Conservation (phyloP, 2,888 invertebrate species). For the Drosophila meridionalis region DNA sequence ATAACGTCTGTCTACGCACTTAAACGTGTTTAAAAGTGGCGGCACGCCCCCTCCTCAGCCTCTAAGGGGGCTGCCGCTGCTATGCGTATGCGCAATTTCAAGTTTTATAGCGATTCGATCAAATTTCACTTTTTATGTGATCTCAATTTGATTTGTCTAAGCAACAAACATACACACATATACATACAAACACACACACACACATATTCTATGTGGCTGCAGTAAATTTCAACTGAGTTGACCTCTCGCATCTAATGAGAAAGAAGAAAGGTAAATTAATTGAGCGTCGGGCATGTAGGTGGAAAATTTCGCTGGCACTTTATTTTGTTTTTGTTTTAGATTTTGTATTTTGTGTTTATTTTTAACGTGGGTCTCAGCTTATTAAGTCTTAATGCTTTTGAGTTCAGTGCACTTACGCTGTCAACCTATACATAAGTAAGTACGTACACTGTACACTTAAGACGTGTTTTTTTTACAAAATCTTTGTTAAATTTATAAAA, state of each 20-base stretch:
- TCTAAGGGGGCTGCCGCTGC: conserved; percentile 13
- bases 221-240: conserved; percentile 33
- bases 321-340: conserved; percentile 10
- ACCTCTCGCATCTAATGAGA: conserved; percentile 42
- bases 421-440: not conserved
- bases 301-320: conserved; percentile 50
- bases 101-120: conserved; percentile 61
- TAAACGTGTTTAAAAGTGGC: conserved; percentile 44
- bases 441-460: too few species aligned
- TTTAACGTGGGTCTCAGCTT: conserved; percentile 41
- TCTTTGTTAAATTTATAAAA: too few species aligned
- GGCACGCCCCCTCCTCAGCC: not conserved
- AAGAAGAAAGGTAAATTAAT: conserved; percentile 49
- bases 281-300: conserved; percentile 44
- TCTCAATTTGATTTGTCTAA: conserved; percentile 41
- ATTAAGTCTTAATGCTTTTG: conserved; percentile 33
- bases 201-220: not conserved
- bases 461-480: too few species aligned
- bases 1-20: conserved; percentile 67
- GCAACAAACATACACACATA: not conserved
- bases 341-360: conserved; percentile 8
- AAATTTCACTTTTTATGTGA: conserved; percentile 70
- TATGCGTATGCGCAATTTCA: conserved; percentile 42
- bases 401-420: conserved; percentile 47
- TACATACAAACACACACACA: not conserved